Percentiles rank a stretch among this genome's conserved stretches.
These are phyloP conservation scores for Muscicapa comitata DNA, from an alignment of 2,797 vertebrate species.

Conservation along the genomic window DNA sequence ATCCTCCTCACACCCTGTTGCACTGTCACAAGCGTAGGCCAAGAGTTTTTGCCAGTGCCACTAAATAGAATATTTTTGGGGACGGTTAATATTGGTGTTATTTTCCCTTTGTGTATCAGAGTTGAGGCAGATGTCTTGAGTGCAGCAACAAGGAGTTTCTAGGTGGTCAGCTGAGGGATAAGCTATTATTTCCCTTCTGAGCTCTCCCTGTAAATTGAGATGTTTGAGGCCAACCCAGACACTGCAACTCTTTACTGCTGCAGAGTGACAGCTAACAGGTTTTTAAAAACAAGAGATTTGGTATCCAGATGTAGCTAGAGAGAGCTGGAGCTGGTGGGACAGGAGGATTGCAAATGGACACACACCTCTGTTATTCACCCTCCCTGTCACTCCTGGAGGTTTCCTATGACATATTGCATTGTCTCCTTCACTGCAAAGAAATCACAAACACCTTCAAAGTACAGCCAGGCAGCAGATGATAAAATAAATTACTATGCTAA, in stretches of 20 bases:
- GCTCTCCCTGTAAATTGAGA: neutral
- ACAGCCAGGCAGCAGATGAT: neutral
- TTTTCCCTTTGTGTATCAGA: fast-evolving
- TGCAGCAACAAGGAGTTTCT: neutral
- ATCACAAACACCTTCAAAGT: neutral
- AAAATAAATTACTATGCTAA: neutral
- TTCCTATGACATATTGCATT: neutral
- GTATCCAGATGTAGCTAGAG: neutral
- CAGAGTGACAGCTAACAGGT: neutral
- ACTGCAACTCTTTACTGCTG: neutral
- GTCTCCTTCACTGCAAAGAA: fast-evolving
- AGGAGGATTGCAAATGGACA: fast-evolving
- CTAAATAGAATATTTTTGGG: neutral
- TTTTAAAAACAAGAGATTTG: neutral
- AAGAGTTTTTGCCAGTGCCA: neutral
- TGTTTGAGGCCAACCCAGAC: neutral
- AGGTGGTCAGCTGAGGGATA: fast-evolving
- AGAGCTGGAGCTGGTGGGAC: neutral
- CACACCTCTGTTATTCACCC: neutral
- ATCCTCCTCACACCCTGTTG: neutral
- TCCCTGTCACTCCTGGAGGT: neutral
- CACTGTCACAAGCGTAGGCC: fast-evolving
- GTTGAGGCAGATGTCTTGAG: fast-evolving
- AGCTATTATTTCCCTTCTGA: neutral
- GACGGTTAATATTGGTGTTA: neutral